Conservation (phyloP, 2,797 vertebrate genomes). For the Sibirionetta formosa region DNA sequence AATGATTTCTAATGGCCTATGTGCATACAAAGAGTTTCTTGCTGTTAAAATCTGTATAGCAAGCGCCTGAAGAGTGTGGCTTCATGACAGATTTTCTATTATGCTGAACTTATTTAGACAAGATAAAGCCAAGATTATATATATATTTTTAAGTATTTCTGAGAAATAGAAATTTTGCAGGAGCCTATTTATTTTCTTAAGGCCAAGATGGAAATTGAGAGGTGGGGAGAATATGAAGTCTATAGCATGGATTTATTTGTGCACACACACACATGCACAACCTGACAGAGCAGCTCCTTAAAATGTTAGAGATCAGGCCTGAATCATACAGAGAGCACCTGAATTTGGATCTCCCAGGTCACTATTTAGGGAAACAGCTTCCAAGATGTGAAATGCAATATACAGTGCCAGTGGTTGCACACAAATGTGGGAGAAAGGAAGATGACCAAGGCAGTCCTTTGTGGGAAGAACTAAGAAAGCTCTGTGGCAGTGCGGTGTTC, state of each 20-base stretch:
- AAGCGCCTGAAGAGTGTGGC: neutral
- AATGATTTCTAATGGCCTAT: constrained; percentile 1
- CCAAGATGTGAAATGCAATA: fast-evolving
- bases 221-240: neutral
- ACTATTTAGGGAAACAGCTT: neutral
- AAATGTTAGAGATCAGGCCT: neutral
- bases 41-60: neutral
- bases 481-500: neutral
- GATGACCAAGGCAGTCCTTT: neutral
- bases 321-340: neutral
- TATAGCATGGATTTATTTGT: fast-evolving
- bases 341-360: neutral
- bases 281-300: neutral
- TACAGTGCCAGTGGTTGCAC: fast-evolving
- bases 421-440: neutral
- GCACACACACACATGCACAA: fast-evolving
- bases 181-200: neutral
- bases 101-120: neutral
- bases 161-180: neutral
- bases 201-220: fast-evolving
- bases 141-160: neutral
- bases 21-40: neutral
- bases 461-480: fast-evolving
- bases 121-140: neutral
- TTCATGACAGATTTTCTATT: neutral